Evolutionary conservation across 92 coral and sea anemone genomes (phyloP).

Genomic region (Phenganax subtilis): DNA sequence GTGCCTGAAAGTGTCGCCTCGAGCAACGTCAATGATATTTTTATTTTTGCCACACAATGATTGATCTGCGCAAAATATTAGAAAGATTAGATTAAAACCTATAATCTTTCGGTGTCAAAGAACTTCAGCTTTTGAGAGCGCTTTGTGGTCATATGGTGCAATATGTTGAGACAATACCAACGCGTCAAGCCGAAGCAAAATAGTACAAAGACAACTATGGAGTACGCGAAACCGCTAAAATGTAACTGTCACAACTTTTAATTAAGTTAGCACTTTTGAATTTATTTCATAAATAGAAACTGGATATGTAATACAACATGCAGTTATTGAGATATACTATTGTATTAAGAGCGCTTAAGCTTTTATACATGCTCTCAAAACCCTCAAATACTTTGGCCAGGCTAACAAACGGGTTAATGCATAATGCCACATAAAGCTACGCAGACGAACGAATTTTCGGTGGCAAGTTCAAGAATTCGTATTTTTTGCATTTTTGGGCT

Average conservation of each 20-base stretch:
- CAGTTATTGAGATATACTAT: neutral
- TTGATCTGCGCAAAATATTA: slow-evolving; percentile 11
- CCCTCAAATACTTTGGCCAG: too few species aligned
- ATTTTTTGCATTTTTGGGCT: too few species aligned
- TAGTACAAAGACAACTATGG: neutral
- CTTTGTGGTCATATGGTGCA: neutral
- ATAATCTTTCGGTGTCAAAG: slow-evolving; percentile 1
- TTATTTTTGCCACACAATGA: neutral
- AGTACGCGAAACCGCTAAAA: neutral
- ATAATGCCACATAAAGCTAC: too few species aligned
- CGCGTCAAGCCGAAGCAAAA: neutral
- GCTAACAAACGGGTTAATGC: too few species aligned
- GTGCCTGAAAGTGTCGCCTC: slow-evolving; percentile 10
- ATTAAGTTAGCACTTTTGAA: slow-evolving; percentile 9
- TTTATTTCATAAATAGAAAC: neutral
- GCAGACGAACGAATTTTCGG: too few species aligned
- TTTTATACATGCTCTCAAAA: neutral
- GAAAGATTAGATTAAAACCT: neutral
- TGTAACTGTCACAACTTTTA: neutral
- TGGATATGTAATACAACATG: neutral
- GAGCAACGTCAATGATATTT: slow-evolving; percentile 32
- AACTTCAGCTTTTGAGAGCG: neutral
- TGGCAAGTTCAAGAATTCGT: too few species aligned
- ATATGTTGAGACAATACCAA: neutral
- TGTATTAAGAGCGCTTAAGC: neutral